Evolutionary conservation across 2,797 vertebrate species (phyloP).

Genomic region (Prunella strophiata): DNA sequence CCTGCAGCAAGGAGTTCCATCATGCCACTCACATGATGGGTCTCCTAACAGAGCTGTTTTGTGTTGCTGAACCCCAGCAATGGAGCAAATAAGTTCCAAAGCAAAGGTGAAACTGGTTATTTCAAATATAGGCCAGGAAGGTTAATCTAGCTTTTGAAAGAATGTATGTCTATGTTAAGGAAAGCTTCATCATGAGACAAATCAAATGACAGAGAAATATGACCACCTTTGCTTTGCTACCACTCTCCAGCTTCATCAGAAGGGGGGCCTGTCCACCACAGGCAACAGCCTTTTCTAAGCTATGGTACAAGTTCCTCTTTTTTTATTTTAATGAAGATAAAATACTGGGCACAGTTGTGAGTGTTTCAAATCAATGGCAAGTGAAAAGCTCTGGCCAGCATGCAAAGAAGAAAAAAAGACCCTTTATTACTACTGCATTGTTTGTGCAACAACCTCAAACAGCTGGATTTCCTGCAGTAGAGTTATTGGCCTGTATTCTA

Average conservation of each 20-base stretch:
- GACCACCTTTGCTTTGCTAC: not conserved
- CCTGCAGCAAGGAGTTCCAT: not conserved
- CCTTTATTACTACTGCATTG: not conserved
- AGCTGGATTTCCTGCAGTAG: not conserved
- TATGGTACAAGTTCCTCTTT: not conserved
- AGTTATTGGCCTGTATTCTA: not conserved
- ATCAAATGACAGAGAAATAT: not conserved
- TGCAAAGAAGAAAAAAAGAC: not conserved
- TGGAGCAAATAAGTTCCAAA: not conserved
- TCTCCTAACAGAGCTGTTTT: not conserved
- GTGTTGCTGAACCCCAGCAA: not conserved
- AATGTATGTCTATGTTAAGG: not conserved
- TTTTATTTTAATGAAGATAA: not conserved
- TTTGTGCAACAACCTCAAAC: slow-evolving; percentile 1
- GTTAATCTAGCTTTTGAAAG: not conserved
- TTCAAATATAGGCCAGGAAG: not conserved
- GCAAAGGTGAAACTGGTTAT: not conserved
- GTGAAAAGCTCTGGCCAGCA: not conserved
- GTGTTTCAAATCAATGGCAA: slow-evolving; percentile 4
- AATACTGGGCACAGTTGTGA: not conserved
- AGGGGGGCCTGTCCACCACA: not conserved
- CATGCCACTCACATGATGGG: accelerated
- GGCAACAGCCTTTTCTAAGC: not conserved
- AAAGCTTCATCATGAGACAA: not conserved
- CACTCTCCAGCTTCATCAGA: not conserved